Base-by-base conservation (phyloP, 2,797 vertebrate species). In the Protosalanx chinensis region DNA sequence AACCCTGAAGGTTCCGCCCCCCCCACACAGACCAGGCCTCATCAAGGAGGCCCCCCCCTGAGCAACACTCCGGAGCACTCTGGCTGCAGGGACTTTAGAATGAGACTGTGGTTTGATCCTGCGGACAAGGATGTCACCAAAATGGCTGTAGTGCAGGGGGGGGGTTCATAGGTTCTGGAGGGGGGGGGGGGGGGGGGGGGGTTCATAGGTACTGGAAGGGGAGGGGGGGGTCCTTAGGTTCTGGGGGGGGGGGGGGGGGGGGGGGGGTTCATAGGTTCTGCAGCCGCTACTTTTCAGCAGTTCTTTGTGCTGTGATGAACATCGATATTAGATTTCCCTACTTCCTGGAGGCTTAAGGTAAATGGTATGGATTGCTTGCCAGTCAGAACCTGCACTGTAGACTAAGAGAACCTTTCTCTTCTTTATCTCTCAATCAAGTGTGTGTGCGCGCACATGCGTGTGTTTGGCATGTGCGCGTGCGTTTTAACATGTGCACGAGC, bases 371-470 rank as follows among this genome's bases (percentile, higher is more conserved):
- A 87, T 85, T 81, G 80, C 80, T 85, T 86, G 86, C 82, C 86
- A 87, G 77, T 75, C n/a, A 64, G 64, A 72, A 74, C 76, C 68
- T 76, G 74, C 75, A 76, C 84, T 79, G 82, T 80, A 83, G 75
- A 85, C 87, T 84, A 73, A 88, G 84, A 84, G 81, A 86, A 71
- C 81, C 71, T 72, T 85, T 88, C 82, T 87, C 75, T 74, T 84
- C 83, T 87, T 89, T 88, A 89, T 89, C 87, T 86, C 81, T 84
- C 82, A 81, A 86, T 90, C 84, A 81, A 77, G 61, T 80, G 67
- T 81, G 72, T 83, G 72, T 74, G 73, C 16, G 3, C 62, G 70
- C 7, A 72, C 18, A 60, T 51, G 23, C 27, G 64, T 67, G 68
- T 68, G 71, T 76, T 72, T 64, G 18, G 18, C 33, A 16, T 35